Evolutionary conservation across 1,140 invertebrate species (phyloP).

Genomic region (Hermetia illucens): DNA sequence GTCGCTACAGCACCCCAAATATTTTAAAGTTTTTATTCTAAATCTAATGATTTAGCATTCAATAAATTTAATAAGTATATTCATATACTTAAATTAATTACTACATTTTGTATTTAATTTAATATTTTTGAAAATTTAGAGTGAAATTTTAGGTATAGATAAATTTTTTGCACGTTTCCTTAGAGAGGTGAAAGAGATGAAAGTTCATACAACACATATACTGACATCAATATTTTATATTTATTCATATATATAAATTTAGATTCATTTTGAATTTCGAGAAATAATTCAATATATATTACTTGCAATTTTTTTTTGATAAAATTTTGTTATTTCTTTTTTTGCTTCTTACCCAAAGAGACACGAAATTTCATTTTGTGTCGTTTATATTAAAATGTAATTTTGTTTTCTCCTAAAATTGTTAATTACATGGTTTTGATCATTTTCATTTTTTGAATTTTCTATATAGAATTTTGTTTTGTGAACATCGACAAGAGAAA

Average conservation of each 20-base stretch:
- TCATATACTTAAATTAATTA: too few species aligned
- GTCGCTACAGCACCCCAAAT: too few species aligned
- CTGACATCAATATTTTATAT: slow-evolving; percentile 2
- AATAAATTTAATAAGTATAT: too few species aligned
- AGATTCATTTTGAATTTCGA: neutral
- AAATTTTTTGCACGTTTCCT: too few species aligned
- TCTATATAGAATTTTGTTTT: slow-evolving; percentile 8
- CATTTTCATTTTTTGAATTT: slow-evolving; percentile 4
- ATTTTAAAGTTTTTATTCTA: too few species aligned
- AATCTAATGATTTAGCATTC: too few species aligned
- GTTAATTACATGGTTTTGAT: slow-evolving; percentile 4
- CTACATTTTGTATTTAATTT: too few species aligned
- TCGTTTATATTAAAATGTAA: slow-evolving; percentile 4
- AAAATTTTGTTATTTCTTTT: slow-evolving; percentile 7
- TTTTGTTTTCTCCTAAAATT: slow-evolving; percentile 3
- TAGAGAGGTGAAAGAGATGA: too few species aligned
- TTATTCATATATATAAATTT: neutral
- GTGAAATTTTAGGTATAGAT: too few species aligned
- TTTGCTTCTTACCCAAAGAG: slow-evolving; percentile 28
- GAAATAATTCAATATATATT: too few species aligned
- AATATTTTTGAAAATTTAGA: too few species aligned
- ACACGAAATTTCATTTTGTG: slow-evolving; percentile 24
- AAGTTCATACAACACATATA: slow-evolving; percentile 4
- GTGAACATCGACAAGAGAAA: slow-evolving; percentile 6
- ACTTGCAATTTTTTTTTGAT: neutral